phyloP scores from a whole-genome alignment of 2,797 vertebrate genomes.

The Diceros bicornis region DNA sequence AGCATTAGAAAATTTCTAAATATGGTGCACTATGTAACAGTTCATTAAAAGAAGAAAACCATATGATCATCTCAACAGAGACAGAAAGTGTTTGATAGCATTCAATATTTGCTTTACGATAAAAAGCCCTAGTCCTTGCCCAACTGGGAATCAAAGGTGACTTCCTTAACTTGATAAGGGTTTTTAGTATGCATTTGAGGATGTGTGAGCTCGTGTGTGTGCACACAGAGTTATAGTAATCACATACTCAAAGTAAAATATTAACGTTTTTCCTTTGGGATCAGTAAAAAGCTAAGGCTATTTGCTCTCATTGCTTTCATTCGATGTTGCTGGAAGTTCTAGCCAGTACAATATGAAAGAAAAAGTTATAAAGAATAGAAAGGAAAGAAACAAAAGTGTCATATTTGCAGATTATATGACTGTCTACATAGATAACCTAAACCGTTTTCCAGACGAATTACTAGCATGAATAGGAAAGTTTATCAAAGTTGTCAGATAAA shows the following conservation, averaged over 20 bases:
- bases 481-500: neutral
- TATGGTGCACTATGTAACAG: neutral
- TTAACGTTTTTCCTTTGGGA: neutral
- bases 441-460: neutral
- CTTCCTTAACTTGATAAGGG: conserved; percentile 8
- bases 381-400: neutral
- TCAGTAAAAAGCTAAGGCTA: neutral
- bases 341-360: neutral
- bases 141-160: conserved; percentile 49
- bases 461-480: neutral
- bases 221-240: neutral
- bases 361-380: neutral
- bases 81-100: neutral
- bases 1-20: neutral
- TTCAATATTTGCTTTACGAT: conserved; percentile 41
- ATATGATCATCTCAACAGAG: neutral
- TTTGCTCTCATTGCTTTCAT: neutral
- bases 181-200: neutral
- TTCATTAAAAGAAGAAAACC: conserved; percentile 5
- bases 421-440: neutral
- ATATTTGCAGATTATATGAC: neutral
- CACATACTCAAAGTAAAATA: neutral
- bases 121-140: neutral
- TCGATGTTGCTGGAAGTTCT: neutral
- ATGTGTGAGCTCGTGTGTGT: rapidly evolving